These are phyloP conservation scores for Diprion similis DNA, from an alignment of 1,140 invertebrate species.

Conservation along the genomic window DNA sequence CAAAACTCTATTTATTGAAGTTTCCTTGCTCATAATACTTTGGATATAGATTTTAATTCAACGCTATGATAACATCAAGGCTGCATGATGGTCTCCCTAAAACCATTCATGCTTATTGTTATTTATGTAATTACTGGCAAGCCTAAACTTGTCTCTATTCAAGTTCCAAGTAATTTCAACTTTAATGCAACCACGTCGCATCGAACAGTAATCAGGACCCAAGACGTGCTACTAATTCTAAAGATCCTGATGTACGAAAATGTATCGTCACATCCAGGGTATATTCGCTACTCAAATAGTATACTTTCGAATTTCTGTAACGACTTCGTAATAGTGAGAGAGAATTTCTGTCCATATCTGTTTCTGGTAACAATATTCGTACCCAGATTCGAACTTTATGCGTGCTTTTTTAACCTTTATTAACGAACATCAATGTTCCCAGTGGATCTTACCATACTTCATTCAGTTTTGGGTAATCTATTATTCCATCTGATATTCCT, in stretches of 20 bases:
- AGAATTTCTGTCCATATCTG: neutral
- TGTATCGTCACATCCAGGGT: neutral
- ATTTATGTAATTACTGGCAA: neutral
- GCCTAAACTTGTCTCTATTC: neutral
- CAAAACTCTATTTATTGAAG: neutral
- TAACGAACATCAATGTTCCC: neutral
- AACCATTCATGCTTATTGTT: neutral
- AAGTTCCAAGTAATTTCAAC: neutral
- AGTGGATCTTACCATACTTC: neutral
- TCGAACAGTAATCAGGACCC: neutral
- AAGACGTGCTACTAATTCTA: neutral
- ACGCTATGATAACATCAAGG: conserved; percentile 2
- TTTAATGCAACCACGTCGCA: neutral
- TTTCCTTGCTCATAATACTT: neutral
- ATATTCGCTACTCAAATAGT: neutral
- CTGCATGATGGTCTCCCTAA: neutral
- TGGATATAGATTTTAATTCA: neutral
- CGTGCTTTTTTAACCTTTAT: neutral
- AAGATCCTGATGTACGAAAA: neutral
- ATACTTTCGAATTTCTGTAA: too few relatives aligned
- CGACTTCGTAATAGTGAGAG: too few relatives aligned
- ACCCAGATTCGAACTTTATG: neutral
- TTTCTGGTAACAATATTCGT: neutral
- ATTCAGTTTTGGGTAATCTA: neutral
- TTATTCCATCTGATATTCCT: neutral